Evolutionary conservation across 2,888 invertebrate species (phyloP).

Genomic region (Pristionchus japonicus): DNA sequence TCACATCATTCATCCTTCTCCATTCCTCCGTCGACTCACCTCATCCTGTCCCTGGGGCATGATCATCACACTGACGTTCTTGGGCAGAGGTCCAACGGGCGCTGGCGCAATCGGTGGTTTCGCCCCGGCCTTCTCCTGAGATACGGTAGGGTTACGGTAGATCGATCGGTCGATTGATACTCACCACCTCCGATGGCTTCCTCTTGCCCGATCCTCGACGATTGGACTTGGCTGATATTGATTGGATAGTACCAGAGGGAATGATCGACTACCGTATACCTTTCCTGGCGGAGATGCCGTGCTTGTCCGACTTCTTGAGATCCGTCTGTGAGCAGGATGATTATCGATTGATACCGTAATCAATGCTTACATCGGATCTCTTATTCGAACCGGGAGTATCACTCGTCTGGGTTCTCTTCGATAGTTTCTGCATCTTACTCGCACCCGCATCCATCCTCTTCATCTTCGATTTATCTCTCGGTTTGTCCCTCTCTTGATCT

Average conservation of each 20-base stretch:
- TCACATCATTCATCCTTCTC: background rate
- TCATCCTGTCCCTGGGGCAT: background rate
- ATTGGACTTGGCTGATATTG: background rate
- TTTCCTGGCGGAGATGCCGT: background rate
- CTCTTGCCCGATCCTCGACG: background rate
- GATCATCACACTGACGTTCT: slow-evolving; percentile 19
- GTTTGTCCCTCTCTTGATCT: background rate
- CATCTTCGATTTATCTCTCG: background rate
- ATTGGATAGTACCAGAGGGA: background rate
- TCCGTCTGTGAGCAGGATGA: background rate
- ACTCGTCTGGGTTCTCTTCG: background rate
- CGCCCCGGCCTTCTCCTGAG: background rate
- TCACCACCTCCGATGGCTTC: slow-evolving; percentile 4
- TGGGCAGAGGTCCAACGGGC: background rate
- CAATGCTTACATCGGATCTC: background rate
- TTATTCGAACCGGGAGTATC: slow-evolving; percentile 1
- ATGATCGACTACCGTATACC: background rate
- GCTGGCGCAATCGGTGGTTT: background rate
- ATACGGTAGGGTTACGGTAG: background rate
- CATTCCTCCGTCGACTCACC: background rate
- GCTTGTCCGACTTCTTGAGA: background rate
- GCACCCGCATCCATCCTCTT: background rate
- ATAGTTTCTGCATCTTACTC: background rate
- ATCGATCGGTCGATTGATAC: background rate
- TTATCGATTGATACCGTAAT: background rate